phyloP scores from a whole-genome alignment of 1,140 invertebrate genomes.

The Drosophila orosa region DNA sequence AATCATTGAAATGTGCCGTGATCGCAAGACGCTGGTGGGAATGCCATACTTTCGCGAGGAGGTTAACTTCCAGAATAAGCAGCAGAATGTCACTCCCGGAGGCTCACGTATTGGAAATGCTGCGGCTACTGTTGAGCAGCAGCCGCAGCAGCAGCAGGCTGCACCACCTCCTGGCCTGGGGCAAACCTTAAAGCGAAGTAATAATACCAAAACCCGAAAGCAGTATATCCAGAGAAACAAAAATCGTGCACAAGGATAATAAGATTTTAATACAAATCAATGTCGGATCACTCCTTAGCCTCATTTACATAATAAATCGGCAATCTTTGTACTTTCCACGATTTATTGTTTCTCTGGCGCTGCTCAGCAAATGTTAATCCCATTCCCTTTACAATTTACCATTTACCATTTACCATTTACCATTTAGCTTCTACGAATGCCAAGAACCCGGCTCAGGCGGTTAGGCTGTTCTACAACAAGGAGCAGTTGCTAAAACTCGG shows the following conservation, averaged over 20 bases:
- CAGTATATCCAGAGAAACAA: constrained; percentile 51
- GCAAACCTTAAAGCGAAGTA: constrained; percentile 66
- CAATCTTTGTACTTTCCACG: constrained; percentile 7
- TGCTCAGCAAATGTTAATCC: neutral
- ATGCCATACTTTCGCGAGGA: constrained; percentile 58
- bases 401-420: constrained; percentile 21
- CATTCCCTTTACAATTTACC: neutral
- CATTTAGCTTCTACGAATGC: constrained; percentile 22
- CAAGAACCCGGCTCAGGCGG: constrained; percentile 17
- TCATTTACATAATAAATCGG: constrained; percentile 21
- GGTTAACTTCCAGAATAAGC: constrained; percentile 34
- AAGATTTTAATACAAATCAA: neutral
- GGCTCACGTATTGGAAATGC: neutral
- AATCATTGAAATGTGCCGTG: constrained; percentile 69
- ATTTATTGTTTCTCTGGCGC: constrained; percentile 32
- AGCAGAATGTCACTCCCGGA: constrained; percentile 9
- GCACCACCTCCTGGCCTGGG: constrained; percentile 15
- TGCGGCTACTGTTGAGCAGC: neutral
- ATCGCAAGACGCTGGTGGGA: constrained; percentile 64
- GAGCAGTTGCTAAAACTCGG: constrained; percentile 45
- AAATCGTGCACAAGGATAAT: constrained; percentile 23
- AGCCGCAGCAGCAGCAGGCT: neutral
- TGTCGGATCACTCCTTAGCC: neutral
- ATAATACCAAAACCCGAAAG: constrained; percentile 22
- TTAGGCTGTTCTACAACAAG: constrained; percentile 50